phyloP scores from a whole-genome alignment of 2,888 invertebrate species.

The Sussaba pulchella region DNA sequence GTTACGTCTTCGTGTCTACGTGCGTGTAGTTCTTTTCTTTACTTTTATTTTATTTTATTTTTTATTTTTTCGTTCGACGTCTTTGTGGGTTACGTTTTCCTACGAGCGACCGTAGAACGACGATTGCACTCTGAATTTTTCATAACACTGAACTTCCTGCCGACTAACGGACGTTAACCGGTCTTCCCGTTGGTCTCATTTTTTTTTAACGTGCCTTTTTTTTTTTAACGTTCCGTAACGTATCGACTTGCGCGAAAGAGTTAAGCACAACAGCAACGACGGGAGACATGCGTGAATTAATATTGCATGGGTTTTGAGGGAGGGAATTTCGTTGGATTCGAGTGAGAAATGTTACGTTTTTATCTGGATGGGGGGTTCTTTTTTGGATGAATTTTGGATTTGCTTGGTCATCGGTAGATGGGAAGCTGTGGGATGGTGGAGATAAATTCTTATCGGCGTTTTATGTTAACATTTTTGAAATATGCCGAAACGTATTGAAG shows the following conservation, averaged over 20 bases:
- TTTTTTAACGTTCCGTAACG: constrained; percentile 47
- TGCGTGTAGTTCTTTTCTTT: constrained; percentile 43
- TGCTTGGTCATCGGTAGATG: too few relatives aligned
- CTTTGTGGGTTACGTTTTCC: constrained; percentile 12
- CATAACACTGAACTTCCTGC: constrained; percentile 82
- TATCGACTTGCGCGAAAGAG: constrained; percentile 55
- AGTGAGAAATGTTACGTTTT: too few relatives aligned
- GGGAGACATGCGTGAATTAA: not conserved
- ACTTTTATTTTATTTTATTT: constrained; percentile 7
- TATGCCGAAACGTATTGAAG: too few relatives aligned
- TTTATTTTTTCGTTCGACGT: constrained; percentile 27
- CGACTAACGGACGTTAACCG: constrained; percentile 82
- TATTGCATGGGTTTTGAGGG: not conserved
- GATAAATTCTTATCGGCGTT: too few relatives aligned
- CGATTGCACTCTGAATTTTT: constrained; percentile 76
- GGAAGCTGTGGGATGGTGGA: too few relatives aligned
- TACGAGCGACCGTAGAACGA: constrained; percentile 42
- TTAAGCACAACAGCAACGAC: not conserved
- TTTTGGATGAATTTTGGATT: too few relatives aligned
- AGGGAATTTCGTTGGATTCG: too few relatives aligned
- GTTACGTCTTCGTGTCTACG: constrained; percentile 70
- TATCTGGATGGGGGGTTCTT: too few relatives aligned
- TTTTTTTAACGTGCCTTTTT: constrained; percentile 52
- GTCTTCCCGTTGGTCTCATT: constrained; percentile 67
- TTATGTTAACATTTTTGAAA: too few relatives aligned